Evolutionary conservation across 2,113 vertebrate species (phyloP).

Genomic region (Triplophysa dalaica): DNA sequence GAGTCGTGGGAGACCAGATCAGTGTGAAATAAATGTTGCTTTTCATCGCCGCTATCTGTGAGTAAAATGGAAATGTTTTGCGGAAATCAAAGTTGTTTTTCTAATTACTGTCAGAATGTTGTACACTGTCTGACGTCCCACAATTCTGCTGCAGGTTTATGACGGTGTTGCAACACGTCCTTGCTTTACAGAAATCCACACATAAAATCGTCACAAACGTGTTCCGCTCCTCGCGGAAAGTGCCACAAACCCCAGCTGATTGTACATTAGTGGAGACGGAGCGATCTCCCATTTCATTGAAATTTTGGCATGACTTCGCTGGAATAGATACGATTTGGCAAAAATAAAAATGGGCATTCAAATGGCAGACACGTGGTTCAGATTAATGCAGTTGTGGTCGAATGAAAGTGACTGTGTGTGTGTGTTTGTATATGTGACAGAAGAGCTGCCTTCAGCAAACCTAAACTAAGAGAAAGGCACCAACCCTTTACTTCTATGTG

Average conservation of each 20-base stretch:
- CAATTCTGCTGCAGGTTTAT: neutral
- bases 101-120: neutral
- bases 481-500: neutral
- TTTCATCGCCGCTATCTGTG: constrained; percentile 50
- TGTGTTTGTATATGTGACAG: neutral
- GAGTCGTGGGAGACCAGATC: constrained; percentile 56
- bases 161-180: neutral
- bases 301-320: constrained; percentile 59
- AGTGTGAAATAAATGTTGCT: constrained; percentile 46
- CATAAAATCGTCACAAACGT: constrained; percentile 32
- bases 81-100: neutral
- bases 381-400: constrained; percentile 14
- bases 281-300: constrained; percentile 53
- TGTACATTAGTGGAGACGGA: constrained; percentile 61
- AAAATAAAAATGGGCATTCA: constrained; percentile 42
- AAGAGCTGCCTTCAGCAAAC: constrained; percentile 9
- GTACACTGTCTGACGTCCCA: constrained; percentile 9
- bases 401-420: neutral
- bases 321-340: constrained; percentile 3
- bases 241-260: constrained; percentile 66
- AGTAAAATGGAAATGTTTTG: constrained; percentile 16
- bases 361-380: constrained; percentile 6
- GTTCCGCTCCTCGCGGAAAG: constrained; percentile 54
- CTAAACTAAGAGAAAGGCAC: constrained; percentile 15
- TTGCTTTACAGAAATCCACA: constrained; percentile 28